Percentiles rank a stretch among this genome's conserved stretches.
These are phyloP conservation scores for Stenodema calcarata DNA, from an alignment of 2,888 invertebrate species.

Conservation along the genomic window DNA sequence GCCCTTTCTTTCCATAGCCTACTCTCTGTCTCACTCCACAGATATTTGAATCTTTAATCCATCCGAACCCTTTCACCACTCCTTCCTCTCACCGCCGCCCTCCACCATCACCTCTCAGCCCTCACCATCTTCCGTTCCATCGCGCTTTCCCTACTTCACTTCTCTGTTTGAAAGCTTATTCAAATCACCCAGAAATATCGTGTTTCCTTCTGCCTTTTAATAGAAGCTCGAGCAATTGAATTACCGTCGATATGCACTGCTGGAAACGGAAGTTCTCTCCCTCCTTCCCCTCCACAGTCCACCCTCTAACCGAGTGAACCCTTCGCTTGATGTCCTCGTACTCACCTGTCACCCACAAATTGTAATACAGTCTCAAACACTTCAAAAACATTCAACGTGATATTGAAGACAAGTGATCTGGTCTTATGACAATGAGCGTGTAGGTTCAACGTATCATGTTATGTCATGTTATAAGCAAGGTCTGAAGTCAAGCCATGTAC, in stretches of 20 bases:
- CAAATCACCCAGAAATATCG: slow-evolving; percentile 52
- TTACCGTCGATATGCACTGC: slow-evolving; percentile 49
- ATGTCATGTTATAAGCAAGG: too few species aligned
- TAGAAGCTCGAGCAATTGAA: slow-evolving; percentile 47
- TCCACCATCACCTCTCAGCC: neutral
- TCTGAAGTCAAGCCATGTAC: too few species aligned
- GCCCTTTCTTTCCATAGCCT: neutral
- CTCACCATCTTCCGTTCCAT: neutral
- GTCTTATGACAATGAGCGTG: too few species aligned
- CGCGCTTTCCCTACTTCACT: slow-evolving; percentile 29
- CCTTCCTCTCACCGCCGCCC: neutral
- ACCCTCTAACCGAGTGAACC: too few species aligned
- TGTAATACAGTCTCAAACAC: too few species aligned
- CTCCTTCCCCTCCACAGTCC: neutral
- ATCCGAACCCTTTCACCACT: slow-evolving; percentile 39
- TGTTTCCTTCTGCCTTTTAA: slow-evolving; percentile 51
- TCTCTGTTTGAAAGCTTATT: slow-evolving; percentile 48
- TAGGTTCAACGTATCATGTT: too few species aligned
- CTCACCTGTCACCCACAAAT: too few species aligned
- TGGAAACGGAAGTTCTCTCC: neutral
- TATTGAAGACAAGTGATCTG: too few species aligned
- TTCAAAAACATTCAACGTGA: too few species aligned
- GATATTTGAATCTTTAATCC: slow-evolving; percentile 50
- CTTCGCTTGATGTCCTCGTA: too few species aligned
- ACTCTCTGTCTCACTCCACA: slow-evolving; percentile 39